Evolutionary conservation across 2,797 vertebrate species (phyloP).

Genomic region (Centroberyx gerrardi): DNA sequence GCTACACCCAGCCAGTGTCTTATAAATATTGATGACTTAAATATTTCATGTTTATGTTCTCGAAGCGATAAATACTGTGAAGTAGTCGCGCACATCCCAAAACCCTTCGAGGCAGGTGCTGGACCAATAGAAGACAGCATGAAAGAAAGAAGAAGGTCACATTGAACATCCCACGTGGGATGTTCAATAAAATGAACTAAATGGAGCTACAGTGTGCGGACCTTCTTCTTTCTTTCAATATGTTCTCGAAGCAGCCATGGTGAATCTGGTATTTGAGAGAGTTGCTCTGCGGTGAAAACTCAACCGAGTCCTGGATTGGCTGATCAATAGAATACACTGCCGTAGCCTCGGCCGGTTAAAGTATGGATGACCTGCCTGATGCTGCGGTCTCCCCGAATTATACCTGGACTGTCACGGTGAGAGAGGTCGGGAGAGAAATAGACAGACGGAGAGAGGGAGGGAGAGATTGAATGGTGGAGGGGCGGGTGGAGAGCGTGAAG

Average conservation of each 20-base stretch:
- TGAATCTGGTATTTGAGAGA: constrained; percentile 37
- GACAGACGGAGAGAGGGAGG: not conserved
- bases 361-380: constrained; percentile 22
- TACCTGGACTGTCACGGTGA: not conserved
- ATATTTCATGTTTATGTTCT: constrained; percentile 63
- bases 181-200: no score
- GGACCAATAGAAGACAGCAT: no score
- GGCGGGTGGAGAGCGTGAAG: not conserved
- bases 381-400: constrained; percentile 26
- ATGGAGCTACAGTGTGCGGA: no score
- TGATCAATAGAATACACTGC: not conserved
- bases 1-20: constrained; percentile 11
- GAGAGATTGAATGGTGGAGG: not conserved
- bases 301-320: constrained; percentile 34
- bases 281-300: constrained; percentile 22
- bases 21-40: constrained; percentile 62
- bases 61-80: no score
- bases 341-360: constrained; percentile 41
- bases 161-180: no score
- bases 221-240: no score
- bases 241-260: constrained; percentile 13
- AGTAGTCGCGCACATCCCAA: no score
- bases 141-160: no score
- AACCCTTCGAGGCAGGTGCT: no score
- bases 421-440: not conserved